These are phyloP conservation scores for Mya arenaria DNA, from an alignment of 1,140 invertebrate genomes.

Conservation along the genomic window DNA sequence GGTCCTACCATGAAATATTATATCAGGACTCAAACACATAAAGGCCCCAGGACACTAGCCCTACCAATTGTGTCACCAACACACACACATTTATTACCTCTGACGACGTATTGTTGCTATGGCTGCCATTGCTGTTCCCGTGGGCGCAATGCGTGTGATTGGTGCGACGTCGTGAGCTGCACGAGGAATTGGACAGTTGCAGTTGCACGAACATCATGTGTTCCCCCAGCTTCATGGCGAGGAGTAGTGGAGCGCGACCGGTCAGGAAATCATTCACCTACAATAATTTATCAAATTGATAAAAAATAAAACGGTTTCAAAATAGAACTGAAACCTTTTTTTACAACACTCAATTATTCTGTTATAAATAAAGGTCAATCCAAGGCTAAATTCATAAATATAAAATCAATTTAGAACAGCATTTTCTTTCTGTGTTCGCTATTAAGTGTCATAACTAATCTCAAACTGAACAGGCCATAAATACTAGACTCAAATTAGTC, in stretches of 20 bases:
- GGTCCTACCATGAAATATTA: too few relatives aligned
- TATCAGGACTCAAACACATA: too few relatives aligned
- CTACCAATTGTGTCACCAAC: too few relatives aligned
- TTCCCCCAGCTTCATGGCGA: constrained; percentile 96
- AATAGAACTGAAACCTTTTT: not conserved
- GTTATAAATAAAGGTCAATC: not conserved
- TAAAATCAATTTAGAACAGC: not conserved
- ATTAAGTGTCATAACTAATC: not conserved
- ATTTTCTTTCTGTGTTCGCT: not conserved
- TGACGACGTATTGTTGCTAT: not conserved
- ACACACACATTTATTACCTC: too few relatives aligned
- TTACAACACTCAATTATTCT: not conserved
- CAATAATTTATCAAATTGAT: constrained; percentile 54
- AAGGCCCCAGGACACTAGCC: too few relatives aligned
- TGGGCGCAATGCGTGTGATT: not conserved
- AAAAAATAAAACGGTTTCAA: not conserved
- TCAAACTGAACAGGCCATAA: too few relatives aligned
- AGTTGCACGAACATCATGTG: constrained; percentile 98
- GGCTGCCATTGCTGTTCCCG: not conserved
- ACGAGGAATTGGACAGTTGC: constrained; percentile 92
- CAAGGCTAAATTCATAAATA: not conserved
- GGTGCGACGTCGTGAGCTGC: constrained; percentile 52
- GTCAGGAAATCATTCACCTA: constrained; percentile 96
- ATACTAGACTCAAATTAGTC: too few relatives aligned
- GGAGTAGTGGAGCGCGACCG: constrained; percentile 94